Evolutionary conservation across 2,113 vertebrate species (phyloP).

Genomic region (Phalacrocorax brasilianus): DNA sequence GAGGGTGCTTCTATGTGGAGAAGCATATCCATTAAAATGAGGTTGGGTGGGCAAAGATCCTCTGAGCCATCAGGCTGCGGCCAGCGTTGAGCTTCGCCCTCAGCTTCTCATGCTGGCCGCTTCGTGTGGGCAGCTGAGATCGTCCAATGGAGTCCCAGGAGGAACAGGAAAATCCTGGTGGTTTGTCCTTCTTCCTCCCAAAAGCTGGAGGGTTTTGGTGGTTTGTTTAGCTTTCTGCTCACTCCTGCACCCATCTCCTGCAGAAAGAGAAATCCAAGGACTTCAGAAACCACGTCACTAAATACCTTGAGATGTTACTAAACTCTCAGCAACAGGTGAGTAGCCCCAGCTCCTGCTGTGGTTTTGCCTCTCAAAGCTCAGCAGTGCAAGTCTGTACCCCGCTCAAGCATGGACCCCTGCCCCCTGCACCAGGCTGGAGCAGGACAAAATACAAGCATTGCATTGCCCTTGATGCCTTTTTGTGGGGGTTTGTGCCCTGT

Average conservation of each 20-base stretch:
- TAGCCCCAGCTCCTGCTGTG: neutral
- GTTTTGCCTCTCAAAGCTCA: rapidly evolving
- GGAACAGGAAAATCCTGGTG: neutral
- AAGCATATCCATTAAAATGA: rapidly evolving
- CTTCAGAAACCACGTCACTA: constrained; percentile 89
- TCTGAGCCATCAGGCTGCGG: neutral
- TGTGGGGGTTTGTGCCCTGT: too few species aligned
- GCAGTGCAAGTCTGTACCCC: rapidly evolving
- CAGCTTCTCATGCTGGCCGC: neutral
- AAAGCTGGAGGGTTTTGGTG: neutral
- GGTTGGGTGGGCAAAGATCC: neutral
- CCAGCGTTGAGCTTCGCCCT: neutral
- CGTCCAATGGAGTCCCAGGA: neutral
- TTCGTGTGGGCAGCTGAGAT: neutral
- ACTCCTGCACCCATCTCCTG: neutral
- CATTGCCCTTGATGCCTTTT: neutral
- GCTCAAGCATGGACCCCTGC: neutral
- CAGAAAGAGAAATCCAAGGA: constrained; percentile 95
- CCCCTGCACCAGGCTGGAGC: rapidly evolving
- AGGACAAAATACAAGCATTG: neutral
- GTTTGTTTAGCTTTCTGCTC: neutral
- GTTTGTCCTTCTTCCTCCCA: neutral
- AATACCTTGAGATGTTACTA: constrained; percentile 88
- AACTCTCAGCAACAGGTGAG: constrained; percentile 95
- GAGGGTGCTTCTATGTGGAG: neutral